phyloP scores from a whole-genome alignment of 2,113 vertebrate genomes.

The Hoplias malabaricus region DNA sequence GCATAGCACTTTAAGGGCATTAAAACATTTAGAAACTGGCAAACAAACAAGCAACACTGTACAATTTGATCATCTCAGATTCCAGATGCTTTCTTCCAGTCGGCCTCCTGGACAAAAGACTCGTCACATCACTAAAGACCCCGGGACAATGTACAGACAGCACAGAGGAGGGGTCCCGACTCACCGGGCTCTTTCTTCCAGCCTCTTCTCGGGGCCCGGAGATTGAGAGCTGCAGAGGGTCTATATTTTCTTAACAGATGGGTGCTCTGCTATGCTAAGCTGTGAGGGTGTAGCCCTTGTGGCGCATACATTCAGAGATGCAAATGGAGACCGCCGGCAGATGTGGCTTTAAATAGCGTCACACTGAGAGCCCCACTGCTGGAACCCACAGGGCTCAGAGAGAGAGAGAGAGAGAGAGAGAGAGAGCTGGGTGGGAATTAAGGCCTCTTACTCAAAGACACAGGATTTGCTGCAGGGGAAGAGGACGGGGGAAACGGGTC shows the following conservation, averaged over 20 bases:
- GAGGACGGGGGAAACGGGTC: slow-evolving; percentile 48
- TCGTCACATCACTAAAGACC: slow-evolving; percentile 26
- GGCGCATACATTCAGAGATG: slow-evolving; percentile 55
- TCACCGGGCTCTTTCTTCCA: slow-evolving; percentile 38
- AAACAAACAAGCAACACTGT: neutral
- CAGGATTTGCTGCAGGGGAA: slow-evolving; percentile 44
- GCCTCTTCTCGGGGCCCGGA: slow-evolving; percentile 17
- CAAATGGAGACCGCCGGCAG: slow-evolving; percentile 59
- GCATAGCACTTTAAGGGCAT: no score
- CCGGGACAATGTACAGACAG: slow-evolving; percentile 35
- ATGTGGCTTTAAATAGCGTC: slow-evolving; percentile 63
- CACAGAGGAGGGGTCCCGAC: slow-evolving; percentile 21
- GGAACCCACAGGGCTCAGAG: slow-evolving; percentile 52
- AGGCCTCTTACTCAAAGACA: slow-evolving; percentile 42
- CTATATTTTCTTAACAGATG: slow-evolving; percentile 55
- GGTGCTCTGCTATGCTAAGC: slow-evolving; percentile 51
- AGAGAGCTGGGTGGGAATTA: slow-evolving; percentile 37
- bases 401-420: no score
- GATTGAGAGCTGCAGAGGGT: slow-evolving; percentile 49
- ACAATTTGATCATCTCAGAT: slow-evolving; percentile 3
- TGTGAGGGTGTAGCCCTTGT: slow-evolving; percentile 54
- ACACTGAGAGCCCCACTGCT: slow-evolving; percentile 52
- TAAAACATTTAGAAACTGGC: neutral
- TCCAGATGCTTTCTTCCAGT: slow-evolving; percentile 11
- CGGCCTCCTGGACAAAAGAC: slow-evolving; percentile 13